Conservation (phyloP, 2,888 invertebrate species). For the Diogma glabrata region DNA sequence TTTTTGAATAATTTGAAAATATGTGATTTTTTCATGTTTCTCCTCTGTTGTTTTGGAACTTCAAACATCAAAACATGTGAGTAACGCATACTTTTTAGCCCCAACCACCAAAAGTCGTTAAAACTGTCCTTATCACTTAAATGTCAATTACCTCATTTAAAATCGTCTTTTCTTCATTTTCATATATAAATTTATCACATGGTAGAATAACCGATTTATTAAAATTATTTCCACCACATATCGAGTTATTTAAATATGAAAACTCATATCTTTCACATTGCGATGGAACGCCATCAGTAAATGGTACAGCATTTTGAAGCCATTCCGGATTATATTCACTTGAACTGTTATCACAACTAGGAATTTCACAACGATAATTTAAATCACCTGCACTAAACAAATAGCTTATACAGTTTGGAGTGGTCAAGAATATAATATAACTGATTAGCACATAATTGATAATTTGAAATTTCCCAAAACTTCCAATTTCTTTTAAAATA, state of each 20-base stretch:
- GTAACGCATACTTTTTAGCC: no score
- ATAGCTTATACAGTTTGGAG: neutral
- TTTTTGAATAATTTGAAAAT: no score
- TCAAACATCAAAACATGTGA: no score
- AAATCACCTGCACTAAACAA: slow-evolving; percentile 5
- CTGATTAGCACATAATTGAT: neutral
- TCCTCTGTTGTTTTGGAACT: no score
- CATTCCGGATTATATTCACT: neutral
- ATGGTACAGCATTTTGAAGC: neutral
- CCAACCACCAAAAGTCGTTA: no score
- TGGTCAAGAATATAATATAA: neutral
- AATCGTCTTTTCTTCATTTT: slow-evolving; percentile 5
- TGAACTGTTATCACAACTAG: neutral
- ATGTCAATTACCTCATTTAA: slow-evolving; percentile 5
- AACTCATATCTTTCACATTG: neutral
- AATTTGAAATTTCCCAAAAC: slow-evolving; percentile 7
- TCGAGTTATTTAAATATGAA: neutral
- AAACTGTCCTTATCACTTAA: no score
- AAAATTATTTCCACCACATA: neutral
- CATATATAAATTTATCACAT: neutral
- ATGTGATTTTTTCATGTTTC: no score
- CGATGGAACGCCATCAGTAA: neutral
- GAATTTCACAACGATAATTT: slow-evolving; percentile 2
- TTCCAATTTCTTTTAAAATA: slow-evolving; percentile 1
- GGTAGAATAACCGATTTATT: neutral